Evolutionary conservation across 2,113 vertebrate species (phyloP), one percentile per base, ranked within the genome.

Genomic region (Ivindomyrus marchei): DNA sequence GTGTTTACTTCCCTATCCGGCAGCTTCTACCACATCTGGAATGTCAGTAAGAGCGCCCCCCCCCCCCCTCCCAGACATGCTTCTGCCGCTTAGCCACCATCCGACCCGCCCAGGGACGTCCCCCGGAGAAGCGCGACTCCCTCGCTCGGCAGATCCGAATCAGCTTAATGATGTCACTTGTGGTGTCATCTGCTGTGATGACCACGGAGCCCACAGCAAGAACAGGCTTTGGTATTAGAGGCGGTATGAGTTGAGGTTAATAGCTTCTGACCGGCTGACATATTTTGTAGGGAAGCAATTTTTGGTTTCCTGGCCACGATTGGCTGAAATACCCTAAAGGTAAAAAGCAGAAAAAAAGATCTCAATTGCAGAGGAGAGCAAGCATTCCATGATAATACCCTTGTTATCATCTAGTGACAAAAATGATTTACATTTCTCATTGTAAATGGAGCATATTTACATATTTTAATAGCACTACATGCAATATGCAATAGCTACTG

Each of bases 391-490:
- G 8, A 85, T 21, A 85, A 47, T 47, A 45, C 21, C 24, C 15
- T 21, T 17, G 21, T 52, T 52, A 89, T 86, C 53, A 62, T 70
- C n/a, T 21, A 90, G 24, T 49, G 58, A 31, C 42, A 49, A 66
- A 90, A 39, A 62, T 50, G 15, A 87, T 90, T 90, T 87, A 50
- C 53, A 86, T 85, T 85, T 62, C 27, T 42, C 24, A 46, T 66
- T 15, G 53, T 27, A 21, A 52, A 36, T 87, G 42, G 36, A 47
- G 39, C 21, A 36, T 85, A 66, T 52, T 74, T 52, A n/a, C 56
- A 74, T 53, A 77, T n/a, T 70, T 46, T 27, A 42, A 86, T 49
- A 42, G 53, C 11, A 58, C 56, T 50, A 90, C 31, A 74, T 58
- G 83, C 85, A 74, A 70, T 45, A 52, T 86, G 83, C 58, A 74